Conservation (phyloP, 1,140 invertebrate species). For the Brachionus rotundiformis region DNA sequence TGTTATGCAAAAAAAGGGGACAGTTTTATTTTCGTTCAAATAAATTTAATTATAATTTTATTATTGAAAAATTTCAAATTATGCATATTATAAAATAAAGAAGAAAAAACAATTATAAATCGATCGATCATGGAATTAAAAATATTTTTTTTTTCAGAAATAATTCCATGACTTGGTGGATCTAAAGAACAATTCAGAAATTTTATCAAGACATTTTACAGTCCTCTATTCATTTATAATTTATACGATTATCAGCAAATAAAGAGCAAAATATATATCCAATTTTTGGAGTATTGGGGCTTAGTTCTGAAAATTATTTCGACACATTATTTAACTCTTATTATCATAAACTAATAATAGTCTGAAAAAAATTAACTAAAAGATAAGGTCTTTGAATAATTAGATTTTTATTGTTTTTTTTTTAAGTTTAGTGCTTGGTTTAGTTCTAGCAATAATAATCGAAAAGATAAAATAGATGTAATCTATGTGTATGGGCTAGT, state of each 20-base stretch:
- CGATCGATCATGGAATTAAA: constrained; percentile 31
- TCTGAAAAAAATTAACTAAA: neutral
- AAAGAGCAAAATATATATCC: neutral
- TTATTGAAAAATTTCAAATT: constrained; percentile 30
- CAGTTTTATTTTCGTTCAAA: too few species aligned
- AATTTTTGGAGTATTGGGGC: neutral
- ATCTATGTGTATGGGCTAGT: constrained; percentile 13
- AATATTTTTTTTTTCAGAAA: neutral
- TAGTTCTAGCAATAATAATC: neutral
- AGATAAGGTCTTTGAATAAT: constrained; percentile 46
- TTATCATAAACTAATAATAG: constrained; percentile 33
- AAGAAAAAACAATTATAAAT: neutral
- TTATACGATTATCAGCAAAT: too few species aligned
- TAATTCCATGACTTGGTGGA: neutral
- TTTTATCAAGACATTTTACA: neutral
- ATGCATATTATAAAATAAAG: neutral
- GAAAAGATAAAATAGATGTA: neutral
- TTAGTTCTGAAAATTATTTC: neutral
- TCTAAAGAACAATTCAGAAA: neutral
- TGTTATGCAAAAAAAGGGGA: too few species aligned
- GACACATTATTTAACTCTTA: constrained; percentile 5
- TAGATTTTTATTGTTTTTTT: constrained; percentile 27
- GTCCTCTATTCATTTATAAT: neutral
- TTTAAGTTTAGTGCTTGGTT: constrained; percentile 3
- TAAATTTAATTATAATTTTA: constrained; percentile 18